Evolutionary conservation across 2,113 vertebrate species (phyloP).

Genomic region (Acanthochromis polyacanthus): DNA sequence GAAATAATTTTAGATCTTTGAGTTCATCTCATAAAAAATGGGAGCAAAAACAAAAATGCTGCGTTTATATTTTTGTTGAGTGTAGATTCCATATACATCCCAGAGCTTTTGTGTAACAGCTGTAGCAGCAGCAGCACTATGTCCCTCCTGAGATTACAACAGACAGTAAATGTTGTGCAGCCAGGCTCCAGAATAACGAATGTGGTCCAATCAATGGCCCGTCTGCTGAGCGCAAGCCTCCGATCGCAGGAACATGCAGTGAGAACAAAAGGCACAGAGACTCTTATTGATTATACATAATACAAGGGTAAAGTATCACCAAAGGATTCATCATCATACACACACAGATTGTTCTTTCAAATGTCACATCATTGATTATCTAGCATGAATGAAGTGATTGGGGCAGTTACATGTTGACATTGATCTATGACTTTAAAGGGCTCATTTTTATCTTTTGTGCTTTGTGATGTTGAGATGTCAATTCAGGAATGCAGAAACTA

Average conservation of each 20-base stretch:
- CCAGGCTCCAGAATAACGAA: constrained; percentile 31
- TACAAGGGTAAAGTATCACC: not conserved
- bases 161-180: constrained; percentile 21
- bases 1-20: no score
- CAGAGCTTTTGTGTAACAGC: constrained; percentile 6
- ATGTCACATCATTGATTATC: constrained; percentile 7
- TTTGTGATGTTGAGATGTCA: not conserved
- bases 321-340: not conserved
- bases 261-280: not conserved
- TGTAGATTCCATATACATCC: no score
- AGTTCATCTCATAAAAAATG: no score
- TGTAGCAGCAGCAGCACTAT: not conserved
- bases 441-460: not conserved
- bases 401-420: not conserved
- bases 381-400: not conserved
- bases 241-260: not conserved
- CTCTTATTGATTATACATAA: constrained; percentile 21
- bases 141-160: constrained; percentile 14
- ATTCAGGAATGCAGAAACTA: no score
- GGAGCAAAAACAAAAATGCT: no score
- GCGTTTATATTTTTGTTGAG: no score
- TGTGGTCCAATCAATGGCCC: constrained; percentile 30
- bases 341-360: not conserved
- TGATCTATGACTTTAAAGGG: not conserved
- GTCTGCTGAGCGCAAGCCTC: constrained; percentile 20